Evolutionary conservation across 2,113 vertebrate genomes (phyloP), one percentile per base, ranked within the genome.

Genomic region (Pitta sordida): DNA sequence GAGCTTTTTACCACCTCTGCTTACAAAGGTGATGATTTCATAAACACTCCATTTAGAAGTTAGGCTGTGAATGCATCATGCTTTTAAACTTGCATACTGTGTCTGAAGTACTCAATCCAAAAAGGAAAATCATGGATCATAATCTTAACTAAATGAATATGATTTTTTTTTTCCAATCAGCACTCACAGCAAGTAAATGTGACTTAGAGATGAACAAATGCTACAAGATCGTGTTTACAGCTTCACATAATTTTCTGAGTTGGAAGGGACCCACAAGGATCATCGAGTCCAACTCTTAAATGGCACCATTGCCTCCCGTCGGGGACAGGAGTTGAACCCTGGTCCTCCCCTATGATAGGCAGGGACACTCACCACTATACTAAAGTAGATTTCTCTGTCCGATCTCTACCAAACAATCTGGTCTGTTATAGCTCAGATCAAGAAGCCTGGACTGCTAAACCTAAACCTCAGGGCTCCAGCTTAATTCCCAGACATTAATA

Each of bases 361-460:
- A n/a, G n/a, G n/a, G n/a, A n/a, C n/a, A n/a, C n/a, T n/a, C n/a
- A n/a, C n/a, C n/a, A n/a, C n/a, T n/a, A n/a, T n/a, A n/a, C n/a
- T n/a, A n/a, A n/a, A n/a, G n/a, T n/a, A n/a, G n/a, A n/a, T n/a
- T n/a, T n/a, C n/a, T n/a, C n/a, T 37, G 7, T 58, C 27, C 65
- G 39, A 13, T 65, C 15, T 51, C 24, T 81, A 20, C 7, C 7
- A 73, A 84, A 78, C 0, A 0, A 32, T 14, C 37, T 58, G 10
- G 22, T 51, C 20, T 89, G 9, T 49, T 67, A 32, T 20, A 91
- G 17, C 8, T 76, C 30, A 88, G n/a, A 44, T 18, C 55, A 76
- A 78, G 69, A 85, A 49, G 9, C 19, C 46, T 58, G 15, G 7
- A 46, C 8, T 76, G 41, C 19, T 1, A 77, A 64, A 79, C 55